Conservation (phyloP, 2,888 invertebrate genomes). For the Germaria angustata region DNA sequence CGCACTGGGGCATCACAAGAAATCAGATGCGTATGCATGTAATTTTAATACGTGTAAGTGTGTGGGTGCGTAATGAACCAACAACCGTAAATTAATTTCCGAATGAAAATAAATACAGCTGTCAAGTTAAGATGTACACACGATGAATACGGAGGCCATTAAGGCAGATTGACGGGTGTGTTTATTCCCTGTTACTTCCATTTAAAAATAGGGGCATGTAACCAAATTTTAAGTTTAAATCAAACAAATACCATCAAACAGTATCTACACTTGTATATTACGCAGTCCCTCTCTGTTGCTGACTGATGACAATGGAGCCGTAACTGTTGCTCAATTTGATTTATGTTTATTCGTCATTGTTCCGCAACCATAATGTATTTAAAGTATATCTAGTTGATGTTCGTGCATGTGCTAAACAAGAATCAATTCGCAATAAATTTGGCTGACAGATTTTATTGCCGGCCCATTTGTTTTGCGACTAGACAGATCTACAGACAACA, state of each 20-base stretch:
- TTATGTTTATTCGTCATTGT: background rate
- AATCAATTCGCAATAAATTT: background rate
- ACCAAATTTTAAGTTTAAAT: background rate
- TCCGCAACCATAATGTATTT: background rate
- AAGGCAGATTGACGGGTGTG: background rate
- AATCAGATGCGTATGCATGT: background rate
- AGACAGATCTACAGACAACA: background rate
- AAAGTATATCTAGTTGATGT: too few relatives aligned
- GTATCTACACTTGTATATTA: background rate
- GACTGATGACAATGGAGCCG: background rate
- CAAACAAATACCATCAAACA: background rate
- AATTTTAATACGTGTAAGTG: background rate
- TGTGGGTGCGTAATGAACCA: background rate
- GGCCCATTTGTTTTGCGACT: background rate
- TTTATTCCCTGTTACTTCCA: background rate
- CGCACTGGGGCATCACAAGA: background rate
- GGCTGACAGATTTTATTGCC: background rate
- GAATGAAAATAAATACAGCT: background rate
- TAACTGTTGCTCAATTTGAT: background rate
- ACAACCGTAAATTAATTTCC: background rate
- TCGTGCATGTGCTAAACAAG: too few relatives aligned
- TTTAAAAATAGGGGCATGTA: background rate
- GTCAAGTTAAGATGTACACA: background rate
- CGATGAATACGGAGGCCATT: background rate
- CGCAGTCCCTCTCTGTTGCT: background rate